Evolutionary conservation across 2,888 invertebrate genomes (phyloP).

Genomic region (Eledone cirrhosa): DNA sequence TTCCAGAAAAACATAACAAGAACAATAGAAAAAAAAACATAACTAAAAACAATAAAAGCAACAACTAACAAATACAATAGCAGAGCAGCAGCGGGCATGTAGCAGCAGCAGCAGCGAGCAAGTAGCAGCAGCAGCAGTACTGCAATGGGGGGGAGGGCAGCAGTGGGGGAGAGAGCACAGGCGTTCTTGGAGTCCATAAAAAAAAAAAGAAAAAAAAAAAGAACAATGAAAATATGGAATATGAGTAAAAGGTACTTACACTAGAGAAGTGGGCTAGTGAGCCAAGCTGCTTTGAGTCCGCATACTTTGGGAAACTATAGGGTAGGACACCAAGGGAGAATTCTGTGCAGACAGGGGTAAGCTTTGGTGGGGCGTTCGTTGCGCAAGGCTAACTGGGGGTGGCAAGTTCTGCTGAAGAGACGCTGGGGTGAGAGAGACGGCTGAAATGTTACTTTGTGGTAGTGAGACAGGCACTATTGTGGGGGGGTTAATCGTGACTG

Average conservation of each 20-base stretch:
- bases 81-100: slow-evolving; percentile 4
- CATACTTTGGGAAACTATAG: slow-evolving; percentile 61
- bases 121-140: not conserved
- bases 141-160: not conserved
- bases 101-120: slow-evolving; percentile 15
- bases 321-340: slow-evolving; percentile 57
- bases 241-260: slow-evolving; percentile 28
- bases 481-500: slow-evolving; percentile 52
- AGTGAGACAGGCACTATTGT: slow-evolving; percentile 52
- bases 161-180: slow-evolving; percentile 1
- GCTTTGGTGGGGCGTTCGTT: slow-evolving; percentile 46
- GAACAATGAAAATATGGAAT: not conserved
- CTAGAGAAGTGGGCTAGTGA: slow-evolving; percentile 41
- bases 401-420: slow-evolving; percentile 43
- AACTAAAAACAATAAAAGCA: slow-evolving; percentile 17
- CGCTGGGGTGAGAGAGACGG: slow-evolving; percentile 43
- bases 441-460: slow-evolving; percentile 47
- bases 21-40: slow-evolving; percentile 7
- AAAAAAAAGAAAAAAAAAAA: not conserved
- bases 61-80: not conserved
- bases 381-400: slow-evolving; percentile 41
- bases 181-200: not conserved
- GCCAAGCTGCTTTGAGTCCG: slow-evolving; percentile 57
- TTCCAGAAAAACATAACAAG: not conserved
- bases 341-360: slow-evolving; percentile 41